Evolutionary conservation across 1,140 invertebrate species (phyloP), one percentile per base, ranked within the genome.

Genomic region (Latrodectus geometricus): DNA sequence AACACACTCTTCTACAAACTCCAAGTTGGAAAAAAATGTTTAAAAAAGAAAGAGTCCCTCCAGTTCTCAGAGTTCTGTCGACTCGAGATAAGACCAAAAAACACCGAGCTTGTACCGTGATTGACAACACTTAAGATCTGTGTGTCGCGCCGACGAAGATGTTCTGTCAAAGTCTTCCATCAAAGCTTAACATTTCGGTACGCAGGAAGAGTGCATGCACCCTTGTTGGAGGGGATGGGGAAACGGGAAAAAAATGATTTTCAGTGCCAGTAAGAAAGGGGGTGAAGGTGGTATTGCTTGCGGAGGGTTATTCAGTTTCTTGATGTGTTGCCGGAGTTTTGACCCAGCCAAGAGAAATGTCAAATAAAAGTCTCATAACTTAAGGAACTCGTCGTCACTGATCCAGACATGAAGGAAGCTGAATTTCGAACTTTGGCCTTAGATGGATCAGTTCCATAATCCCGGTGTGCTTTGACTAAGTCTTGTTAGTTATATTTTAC

Each of bases 291-390:
- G n/a, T 20, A 12, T 50, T 21, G 54, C 54, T 56, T 61, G 11
- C 17, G 2, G 54, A 17, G 54, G 74, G 54, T 76, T 76, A 54
- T 52, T 15, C 11, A 56, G n/a, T 56, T 20, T 14, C 35, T 35
- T 35, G 35, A 35, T 35, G 35, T 3, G 35, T 35, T 35, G 21
- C 12, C 23, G 56, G 11, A 50, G 11, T 15, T 15, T 66, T 68
- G 76, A 68, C 56, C 56, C 56, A 48, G 76, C 56, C 76, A 68
- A 66, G 76, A 14, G 17, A 49, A 66, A 78, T 68, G 76, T 78
- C 76, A 78, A 78, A 78, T 78, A 78, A 78, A 78, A 68, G 76
- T n/a, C 76, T 49, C 76, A 78, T 78, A 78, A 78, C 76, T 78
- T 20, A 76, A 61, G 54, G 54, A 23, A 61, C 11, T 61, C 54